Evolutionary conservation across 37 sponge, comb jelly and placozoan genomes (phyloP).

Genomic region (Spongia lamella): DNA sequence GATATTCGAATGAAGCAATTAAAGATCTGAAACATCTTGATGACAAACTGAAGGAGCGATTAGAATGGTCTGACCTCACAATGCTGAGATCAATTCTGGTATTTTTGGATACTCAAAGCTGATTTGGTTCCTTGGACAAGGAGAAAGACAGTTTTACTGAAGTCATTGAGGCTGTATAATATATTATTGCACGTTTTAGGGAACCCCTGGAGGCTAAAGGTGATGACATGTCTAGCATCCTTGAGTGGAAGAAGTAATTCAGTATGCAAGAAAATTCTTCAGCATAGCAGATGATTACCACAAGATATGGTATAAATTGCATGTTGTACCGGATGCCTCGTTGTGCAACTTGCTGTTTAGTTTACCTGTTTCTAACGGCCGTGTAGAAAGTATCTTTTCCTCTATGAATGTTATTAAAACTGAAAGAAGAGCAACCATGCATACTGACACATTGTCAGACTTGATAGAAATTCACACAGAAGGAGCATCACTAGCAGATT

Average conservation of each 20-base stretch:
- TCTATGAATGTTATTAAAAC: conserved; percentile 35
- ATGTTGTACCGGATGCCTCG: conserved; percentile 16
- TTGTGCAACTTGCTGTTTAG: conserved; percentile 18
- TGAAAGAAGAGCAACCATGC: conserved; percentile 11
- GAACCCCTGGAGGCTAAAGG: conserved; percentile 42
- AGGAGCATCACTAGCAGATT: conserved; percentile 21
- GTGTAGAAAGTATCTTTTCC: conserved; percentile 30
- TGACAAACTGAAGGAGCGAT: conserved; percentile 5
- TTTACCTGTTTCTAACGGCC: conserved; percentile 32
- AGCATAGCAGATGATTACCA: conserved; percentile 13
- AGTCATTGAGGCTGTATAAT: conserved; percentile 7
- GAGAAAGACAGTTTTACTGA: conserved; percentile 11
- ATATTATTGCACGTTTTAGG: conserved; percentile 8
- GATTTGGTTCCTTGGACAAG: too few species aligned
- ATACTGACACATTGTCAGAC: conserved; percentile 20
- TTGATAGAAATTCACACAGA: conserved; percentile 39
- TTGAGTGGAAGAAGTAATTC: conserved; percentile 28
- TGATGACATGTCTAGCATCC: conserved; percentile 9
- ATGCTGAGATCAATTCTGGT: conserved; percentile 19
- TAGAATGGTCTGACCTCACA: conserved; percentile 11
- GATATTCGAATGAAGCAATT: conserved; percentile 26
- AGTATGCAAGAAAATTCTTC: conserved; percentile 30
- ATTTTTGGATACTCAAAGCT: conserved; percentile 21
- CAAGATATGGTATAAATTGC: conserved; percentile 36
- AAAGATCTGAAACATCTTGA: conserved; percentile 23